Evolutionary conservation across 2,113 vertebrate species (phyloP), one percentile per base, ranked within the genome.

Genomic region (Gymnocephalus cernua): DNA sequence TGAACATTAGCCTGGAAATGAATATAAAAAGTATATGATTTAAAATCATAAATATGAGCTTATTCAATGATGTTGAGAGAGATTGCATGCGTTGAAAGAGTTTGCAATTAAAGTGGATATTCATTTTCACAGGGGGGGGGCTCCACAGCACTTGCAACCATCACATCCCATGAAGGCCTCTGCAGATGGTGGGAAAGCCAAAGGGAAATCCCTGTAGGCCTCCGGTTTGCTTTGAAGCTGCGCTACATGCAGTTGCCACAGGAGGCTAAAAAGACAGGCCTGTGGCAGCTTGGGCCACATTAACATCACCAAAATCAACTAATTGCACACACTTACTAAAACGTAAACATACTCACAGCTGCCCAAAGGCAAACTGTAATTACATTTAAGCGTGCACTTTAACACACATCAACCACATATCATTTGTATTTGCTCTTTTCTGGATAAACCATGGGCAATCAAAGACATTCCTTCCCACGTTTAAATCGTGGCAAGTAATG

Each of bases 131-230:
- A 48, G 56, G 74, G 79, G 74, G 79, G 74, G 88, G 79, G 57
- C 84, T 80, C 62, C 80, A 74, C 71, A 84, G 78, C 67, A 76
- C 62, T 59, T 61, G 35, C 84, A 38, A 79, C 27, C 74, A 85
- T 87, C 66, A 48, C 82, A 88, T 87, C 82, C 86, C 84, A 73
- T 74, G 65, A 80, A 77, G 80, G 72, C 65, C 70, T 64, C 71
- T 79, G 78, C 82, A 90, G 88, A 93, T 94, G 90, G 88, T 94
- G 92, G 93, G 92, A 94, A 95, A 94, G 80, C 84, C 81, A 90
- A 82, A 87, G 68, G 57, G 77, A 90, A 92, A 89, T 92, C 92
- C 90, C 92, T 83, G 61, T 29, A 88, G 91, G 71, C 85, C 73
- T 65, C 14, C 2, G 41, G 38, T 74, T 79, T 66, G 32, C 86